phyloP scores from a whole-genome alignment of 2,888 invertebrate species.

The Harmothoe impar region DNA sequence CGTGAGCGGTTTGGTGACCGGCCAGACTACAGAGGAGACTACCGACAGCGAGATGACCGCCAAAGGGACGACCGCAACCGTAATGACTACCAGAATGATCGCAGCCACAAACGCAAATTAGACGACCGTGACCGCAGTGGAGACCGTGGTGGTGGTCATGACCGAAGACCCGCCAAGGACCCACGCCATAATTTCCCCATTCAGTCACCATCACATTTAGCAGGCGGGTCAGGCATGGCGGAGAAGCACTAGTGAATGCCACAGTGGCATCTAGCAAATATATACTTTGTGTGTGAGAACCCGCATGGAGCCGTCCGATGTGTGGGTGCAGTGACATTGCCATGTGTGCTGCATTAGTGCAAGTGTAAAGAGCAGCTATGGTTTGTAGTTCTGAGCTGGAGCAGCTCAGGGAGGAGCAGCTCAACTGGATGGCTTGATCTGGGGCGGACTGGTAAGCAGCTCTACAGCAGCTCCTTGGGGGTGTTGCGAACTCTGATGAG shows the following conservation, averaged over 20 bases:
- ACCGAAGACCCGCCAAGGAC: constrained; percentile 34
- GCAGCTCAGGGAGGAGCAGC: too few species aligned
- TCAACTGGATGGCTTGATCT: too few species aligned
- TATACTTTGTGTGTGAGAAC: too few species aligned
- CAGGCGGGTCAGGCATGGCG: not conserved
- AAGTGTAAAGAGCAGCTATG: too few species aligned
- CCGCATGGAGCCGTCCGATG: too few species aligned
- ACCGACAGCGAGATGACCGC: not conserved
- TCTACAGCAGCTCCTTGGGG: too few species aligned
- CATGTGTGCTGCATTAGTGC: too few species aligned
- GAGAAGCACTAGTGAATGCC: constrained; percentile 1
- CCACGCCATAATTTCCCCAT: not conserved
- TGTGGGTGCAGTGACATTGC: too few species aligned
- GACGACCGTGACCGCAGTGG: constrained; percentile 45
- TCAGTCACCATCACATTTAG: not conserved
- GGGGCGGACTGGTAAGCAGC: too few species aligned
- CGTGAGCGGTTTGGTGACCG: constrained; percentile 34
- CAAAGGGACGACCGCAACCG: constrained; percentile 6
- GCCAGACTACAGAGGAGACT: constrained; percentile 46
- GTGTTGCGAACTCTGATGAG: too few species aligned
- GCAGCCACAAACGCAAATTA: not conserved
- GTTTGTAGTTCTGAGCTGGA: too few species aligned
- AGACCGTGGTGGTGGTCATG: constrained; percentile 2
- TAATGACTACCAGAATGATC: constrained; percentile 38
- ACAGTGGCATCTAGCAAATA: too few species aligned